Base-by-base conservation (phyloP, 2,797 vertebrate species). In the Delichon dasypus region DNA sequence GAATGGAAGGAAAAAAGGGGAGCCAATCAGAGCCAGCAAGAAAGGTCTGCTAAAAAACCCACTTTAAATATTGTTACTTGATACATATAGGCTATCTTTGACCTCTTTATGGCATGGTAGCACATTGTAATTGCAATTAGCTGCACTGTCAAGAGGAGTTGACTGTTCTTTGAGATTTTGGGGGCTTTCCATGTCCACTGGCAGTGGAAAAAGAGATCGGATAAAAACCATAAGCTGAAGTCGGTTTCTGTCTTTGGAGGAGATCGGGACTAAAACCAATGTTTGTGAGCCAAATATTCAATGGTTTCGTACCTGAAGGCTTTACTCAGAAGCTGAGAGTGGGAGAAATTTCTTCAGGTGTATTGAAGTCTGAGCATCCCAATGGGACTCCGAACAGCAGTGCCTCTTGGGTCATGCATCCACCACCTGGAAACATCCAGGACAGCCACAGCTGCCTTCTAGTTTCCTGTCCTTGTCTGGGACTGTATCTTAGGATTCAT, bases 121-220 rank as follows among this genome's bases (percentile, higher is more conserved):
- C 4, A 2, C 2, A 2, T 16, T 67, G 51, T 3, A 2, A 21
- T 16, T 9, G 3, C 2, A 11, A 48, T 34, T 48, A 84, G 55
- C 61, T 78, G 44, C 0, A 1, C 53, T 47, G 5, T 77, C 19
- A 54, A 38, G 84, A 30, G 47, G 18, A 20, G 18, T n/a, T 17
- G 16, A 3, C 17, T 10, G 4, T 40, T 79, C 54, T 58, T 77
- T 25, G 36, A 30, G 58, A 48, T 54, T 54, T 38, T 2, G 70
- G 54, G 0, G 5, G 14, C 45, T 78, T 38, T 78, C 38, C 42
- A 50, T 4, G 3, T 55, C 30, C 48, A 2, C 54, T 38, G 16
- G 19, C 4, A 14, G 34, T 9, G 19, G 34, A 19, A 81, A 74
- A 34, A 74, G 36, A 71, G 70, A 6, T 7, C 1, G 0, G 44